Conservation (phyloP, 2,888 invertebrate species). For the Lysandra bellargus region DNA sequence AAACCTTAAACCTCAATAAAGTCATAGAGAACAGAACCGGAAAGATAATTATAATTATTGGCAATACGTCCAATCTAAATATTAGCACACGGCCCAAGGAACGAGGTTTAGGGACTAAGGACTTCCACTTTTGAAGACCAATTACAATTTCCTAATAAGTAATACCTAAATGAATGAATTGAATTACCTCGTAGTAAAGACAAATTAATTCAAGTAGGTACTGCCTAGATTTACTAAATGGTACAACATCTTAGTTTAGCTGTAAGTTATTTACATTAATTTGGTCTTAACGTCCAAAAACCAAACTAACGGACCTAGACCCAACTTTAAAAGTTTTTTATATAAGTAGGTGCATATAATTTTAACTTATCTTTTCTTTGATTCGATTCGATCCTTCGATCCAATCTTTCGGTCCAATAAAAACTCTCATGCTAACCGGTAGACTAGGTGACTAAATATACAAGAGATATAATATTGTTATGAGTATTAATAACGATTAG, state of each 20-base stretch:
- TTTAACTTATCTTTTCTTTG: no score
- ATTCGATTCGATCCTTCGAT: no score
- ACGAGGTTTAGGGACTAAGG: slow-evolving; percentile 20
- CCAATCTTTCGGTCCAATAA: no score
- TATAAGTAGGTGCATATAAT: no score
- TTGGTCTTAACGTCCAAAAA: no score
- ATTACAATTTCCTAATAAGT: background rate
- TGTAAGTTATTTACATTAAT: no score
- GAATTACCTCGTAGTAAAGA: background rate
- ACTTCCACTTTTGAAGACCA: slow-evolving; percentile 23
- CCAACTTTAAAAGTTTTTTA: no score
- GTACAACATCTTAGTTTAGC: background rate
- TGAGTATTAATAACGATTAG: no score
- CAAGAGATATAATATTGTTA: no score
- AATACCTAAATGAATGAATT: background rate
- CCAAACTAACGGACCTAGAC: no score
- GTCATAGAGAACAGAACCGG: background rate
- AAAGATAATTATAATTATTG: background rate
- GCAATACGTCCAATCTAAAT: slow-evolving; percentile 19
- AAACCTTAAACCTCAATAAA: background rate
- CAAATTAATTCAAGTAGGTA: background rate
- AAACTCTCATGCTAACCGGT: no score
- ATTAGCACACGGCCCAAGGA: slow-evolving; percentile 13
- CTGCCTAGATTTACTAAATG: background rate
- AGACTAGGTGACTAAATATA: no score